Base-by-base conservation (phyloP, 2,888 invertebrate genomes). In the Leptarthrus brevirostris region DNA sequence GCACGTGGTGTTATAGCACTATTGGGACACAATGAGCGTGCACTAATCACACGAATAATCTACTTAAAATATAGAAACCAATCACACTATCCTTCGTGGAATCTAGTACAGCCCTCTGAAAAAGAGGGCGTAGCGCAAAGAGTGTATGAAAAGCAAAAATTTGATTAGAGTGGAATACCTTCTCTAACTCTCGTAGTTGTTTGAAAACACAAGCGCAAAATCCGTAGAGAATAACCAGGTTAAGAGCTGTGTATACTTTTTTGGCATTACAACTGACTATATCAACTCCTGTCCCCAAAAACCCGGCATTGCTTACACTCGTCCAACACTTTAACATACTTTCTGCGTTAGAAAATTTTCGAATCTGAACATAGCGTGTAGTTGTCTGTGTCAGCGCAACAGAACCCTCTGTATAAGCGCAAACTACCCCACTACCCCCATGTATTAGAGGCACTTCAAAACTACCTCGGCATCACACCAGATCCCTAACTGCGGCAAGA, bases 151-250 rank as follows among this genome's bases (percentile, higher is more conserved):
- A 76, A 47, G 70, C 73, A 74, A 76, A 76, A 76, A 76, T 76
- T 71, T 74, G 76, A 76, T 76, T 76, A 76, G 76, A 76, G 74
- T 30, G 30, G 40, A 26, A 58, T 72, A 47, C 47, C 52, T 66
- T 66, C 66, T 73, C 73, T 73, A 73, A 73, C 73, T 73, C 73
- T 56, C 58, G 56, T 72, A 56, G 72, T 58, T 54, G 71, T 54
- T 56, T 56, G 44, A 72, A 72, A 72, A 58, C 75, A 75, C 75
- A 75, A 75, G 75, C 75, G 75, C 75, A 75, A 75, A 75, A 73
- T 64, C 73, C 71, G 64, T 72, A 71, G 70, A 74, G 73, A 73
- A 75, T 74, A 74, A 75, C 74, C 71, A 75, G 74, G 74, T 75
- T 75, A 75, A 75, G 73, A 74, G 66, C 73, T 74, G 70, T 70